Conservation (phyloP, 2,113 vertebrate genomes). For the Percina caprodes region DNA sequence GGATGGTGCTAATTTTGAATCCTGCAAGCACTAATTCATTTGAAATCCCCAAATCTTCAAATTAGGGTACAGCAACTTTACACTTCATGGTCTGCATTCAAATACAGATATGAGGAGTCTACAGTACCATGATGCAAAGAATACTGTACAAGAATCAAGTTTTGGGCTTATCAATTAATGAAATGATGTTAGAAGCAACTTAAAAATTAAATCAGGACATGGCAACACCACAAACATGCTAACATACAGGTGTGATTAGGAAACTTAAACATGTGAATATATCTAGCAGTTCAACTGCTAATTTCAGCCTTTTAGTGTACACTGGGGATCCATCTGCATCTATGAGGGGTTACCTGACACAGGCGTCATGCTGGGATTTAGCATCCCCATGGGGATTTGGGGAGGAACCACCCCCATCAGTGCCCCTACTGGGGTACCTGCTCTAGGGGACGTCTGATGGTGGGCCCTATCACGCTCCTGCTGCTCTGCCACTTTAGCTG, state of each 20-base stretch:
- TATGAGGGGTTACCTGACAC: constrained; percentile 95
- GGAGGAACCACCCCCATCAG: constrained; percentile 98
- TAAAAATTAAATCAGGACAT: constrained; percentile 7
- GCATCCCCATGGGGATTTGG: constrained; percentile 98
- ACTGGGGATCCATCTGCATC: constrained; percentile 72
- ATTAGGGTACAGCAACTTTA: constrained; percentile 30
- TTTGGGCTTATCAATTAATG: constrained; percentile 1
- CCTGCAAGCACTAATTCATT: too few species aligned
- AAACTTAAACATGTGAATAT: constrained; percentile 27
- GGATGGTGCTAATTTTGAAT: too few species aligned
- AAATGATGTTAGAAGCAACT: constrained; percentile 30
- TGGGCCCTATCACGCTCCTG: constrained; percentile 98
- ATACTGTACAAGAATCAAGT: constrained; percentile 37
- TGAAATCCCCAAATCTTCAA: constrained; percentile 2
- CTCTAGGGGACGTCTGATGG: constrained; percentile 93
- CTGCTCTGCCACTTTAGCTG: constrained; percentile 99
- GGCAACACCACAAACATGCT: constrained; percentile 34
- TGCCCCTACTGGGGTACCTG: constrained; percentile 97
- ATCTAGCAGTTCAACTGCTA: constrained; percentile 81
- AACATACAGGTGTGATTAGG: constrained; percentile 15
- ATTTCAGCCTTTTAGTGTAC: constrained; percentile 71
- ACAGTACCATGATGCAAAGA: background rate
- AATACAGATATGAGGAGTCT: background rate
- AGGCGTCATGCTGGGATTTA: constrained; percentile 97
- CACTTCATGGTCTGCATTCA: background rate